Base-by-base conservation (phyloP, 2,113 vertebrate species). In the Lycaon pictus region DNA sequence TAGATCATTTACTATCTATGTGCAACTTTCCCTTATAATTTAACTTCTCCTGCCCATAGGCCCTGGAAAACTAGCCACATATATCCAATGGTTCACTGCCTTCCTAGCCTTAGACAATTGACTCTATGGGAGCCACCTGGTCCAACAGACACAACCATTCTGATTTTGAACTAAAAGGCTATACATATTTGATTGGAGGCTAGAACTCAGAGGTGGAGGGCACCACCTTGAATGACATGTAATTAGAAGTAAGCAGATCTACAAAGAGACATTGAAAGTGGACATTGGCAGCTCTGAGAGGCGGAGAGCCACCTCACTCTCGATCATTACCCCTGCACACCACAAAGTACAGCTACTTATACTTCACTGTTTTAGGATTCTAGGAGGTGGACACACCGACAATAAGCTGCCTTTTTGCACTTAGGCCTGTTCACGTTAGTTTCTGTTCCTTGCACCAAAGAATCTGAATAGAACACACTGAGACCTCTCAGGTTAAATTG, bases 391-490 rank as follows among this genome's bases (percentile, higher is more conserved):
- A 13, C 9, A 55, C 8, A 32, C 13, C 74, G 23, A 53, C 8
- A 67, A 27, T 23, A 67, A 84, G 4, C 5, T 95, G 7, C 29
- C 20, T 58, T 80, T 80, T 62, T 69, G 55, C 16, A 12, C 65
- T 62, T 51, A 89, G 56, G 11, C 11, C 87, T 77, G 81, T 69
- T 90, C 71, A 69, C 80, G 12, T 53, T 56, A 88, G 16, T 93
- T 69, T 81, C 56, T 69, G 25, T 5, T 90, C 16, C 27, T 90
- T 96, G 16, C 22, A 48, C 23, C 27, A 32, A 84, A 69, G 29
- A 88, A 85, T 55, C n/a, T 62, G 76, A 97, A 77, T 17, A 87
- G n/a, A 94, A 62, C 10, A 62, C 77, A 71, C 53, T 48, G 56
- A 62, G 51, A 87, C 55, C n/a, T 25, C 27, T n/a, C 13, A 11